phyloP scores from a whole-genome alignment of 1,140 invertebrate genomes.

The Conus ventricosus region DNA sequence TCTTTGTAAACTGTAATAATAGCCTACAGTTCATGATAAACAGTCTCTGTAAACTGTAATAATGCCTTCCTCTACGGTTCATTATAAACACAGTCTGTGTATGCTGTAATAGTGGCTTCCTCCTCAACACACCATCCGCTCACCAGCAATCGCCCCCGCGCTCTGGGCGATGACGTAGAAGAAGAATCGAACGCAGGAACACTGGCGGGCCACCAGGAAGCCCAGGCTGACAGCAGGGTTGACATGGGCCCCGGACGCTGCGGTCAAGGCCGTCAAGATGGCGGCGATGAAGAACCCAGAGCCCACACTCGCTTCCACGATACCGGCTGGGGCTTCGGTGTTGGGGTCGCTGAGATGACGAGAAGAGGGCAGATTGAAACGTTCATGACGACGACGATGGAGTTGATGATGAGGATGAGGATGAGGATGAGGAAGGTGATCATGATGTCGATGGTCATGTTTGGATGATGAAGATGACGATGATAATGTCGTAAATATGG shows the following conservation, averaged over 20 bases:
- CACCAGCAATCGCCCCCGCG: conserved; percentile 55
- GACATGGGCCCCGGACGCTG: conserved; percentile 69
- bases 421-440: neutral
- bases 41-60: no score
- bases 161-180: conserved; percentile 74
- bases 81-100: no score
- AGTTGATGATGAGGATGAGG: no score
- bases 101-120: no score
- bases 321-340: neutral
- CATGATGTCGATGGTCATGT: neutral
- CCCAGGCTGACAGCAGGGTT: conserved; percentile 71
- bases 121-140: neutral
- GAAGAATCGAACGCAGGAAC: conserved; percentile 83
- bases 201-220: conserved; percentile 81
- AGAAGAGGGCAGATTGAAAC: neutral
- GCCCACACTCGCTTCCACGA: conserved; percentile 45
- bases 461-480: neutral
- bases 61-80: no score
- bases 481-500: no score
- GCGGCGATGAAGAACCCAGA: conserved; percentile 60
- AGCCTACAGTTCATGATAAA: no score
- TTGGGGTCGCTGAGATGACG: neutral
- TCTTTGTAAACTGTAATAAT: no score
- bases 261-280: conserved; percentile 55
- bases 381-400: neutral